phyloP scores from a whole-genome alignment of 2,113 vertebrate species.

The Dipodomys ordii region DNA sequence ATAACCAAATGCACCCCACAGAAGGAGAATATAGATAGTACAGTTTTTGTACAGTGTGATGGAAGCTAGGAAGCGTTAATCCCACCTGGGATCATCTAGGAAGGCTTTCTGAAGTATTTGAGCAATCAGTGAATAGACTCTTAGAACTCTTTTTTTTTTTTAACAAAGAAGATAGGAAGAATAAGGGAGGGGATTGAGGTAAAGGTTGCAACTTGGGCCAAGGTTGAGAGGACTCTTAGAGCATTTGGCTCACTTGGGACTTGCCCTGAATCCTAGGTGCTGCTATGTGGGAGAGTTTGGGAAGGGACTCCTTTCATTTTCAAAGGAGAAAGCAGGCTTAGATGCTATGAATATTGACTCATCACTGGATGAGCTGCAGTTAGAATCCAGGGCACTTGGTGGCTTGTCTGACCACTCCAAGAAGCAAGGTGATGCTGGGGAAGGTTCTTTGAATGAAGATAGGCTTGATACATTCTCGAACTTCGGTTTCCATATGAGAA shows the following conservation, averaged over 20 bases:
- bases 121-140: background rate
- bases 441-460: background rate
- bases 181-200: rapidly evolving
- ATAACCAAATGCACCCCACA: background rate
- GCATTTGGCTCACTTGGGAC: background rate
- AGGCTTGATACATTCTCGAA: background rate
- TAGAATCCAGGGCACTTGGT: background rate
- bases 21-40: background rate
- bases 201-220: background rate
- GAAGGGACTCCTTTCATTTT: background rate
- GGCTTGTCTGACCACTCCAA: background rate
- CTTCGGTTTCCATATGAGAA: rapidly evolving
- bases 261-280: background rate
- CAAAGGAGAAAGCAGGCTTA: background rate
- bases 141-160: background rate
- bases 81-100: background rate
- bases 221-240: background rate
- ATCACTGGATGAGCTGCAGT: rapidly evolving
- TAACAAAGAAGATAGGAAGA: background rate
- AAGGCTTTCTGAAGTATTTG: background rate
- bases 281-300: background rate
- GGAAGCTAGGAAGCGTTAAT: background rate
- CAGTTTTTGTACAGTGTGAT: background rate
- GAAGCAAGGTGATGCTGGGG: background rate
- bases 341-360: too few species aligned